Evolutionary conservation across 2,113 vertebrate species (phyloP), one percentile per base, ranked within the genome.

Genomic region (Sardina pilchardus): DNA sequence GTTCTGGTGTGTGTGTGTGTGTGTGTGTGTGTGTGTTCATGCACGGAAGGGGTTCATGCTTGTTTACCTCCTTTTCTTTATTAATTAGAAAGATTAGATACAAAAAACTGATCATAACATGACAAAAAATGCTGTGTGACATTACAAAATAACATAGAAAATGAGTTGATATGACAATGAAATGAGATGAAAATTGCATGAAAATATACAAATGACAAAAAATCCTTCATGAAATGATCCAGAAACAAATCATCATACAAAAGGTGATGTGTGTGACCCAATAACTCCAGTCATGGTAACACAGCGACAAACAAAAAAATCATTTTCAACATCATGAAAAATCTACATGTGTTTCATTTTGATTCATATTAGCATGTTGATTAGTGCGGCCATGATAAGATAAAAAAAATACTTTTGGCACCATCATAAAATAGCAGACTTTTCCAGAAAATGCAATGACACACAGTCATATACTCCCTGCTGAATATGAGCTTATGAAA

Each of bases 61-160:
- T 71, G 63, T 71, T 71, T 71, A 14, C 12, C 16, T 30, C 3
- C 12, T 71, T 71, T 34, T n/a, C n/a, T 71, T 71, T 78, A 36
- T 78, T 78, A 36, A 78, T 78, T 78, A 78, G 14, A 36, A 36
- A 78, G 30, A 78, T 78, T 78, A 78, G 30, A 78, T 67, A 67
- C 63, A 26, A 78, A 78, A 78, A 30, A 78, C 26, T 78, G 71
- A 78, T 78, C 71, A 78, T 9, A 78, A 78, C 34, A 30, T 26
- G 59, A 71, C 26, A 30, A n/a, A 71, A 59, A 71, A 36, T 34
- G 34, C 30, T 39, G 67, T 4, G 30, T 75, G 71, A 36, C 30
- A 78, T 78, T 78, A 78, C 14, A 78, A 78, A 78, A 36, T 78
- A 36, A 36, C 16, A 10, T 10, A 71, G 14, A 4, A 56, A 56